Evolutionary conservation across 2,888 invertebrate species (phyloP).

Genomic region (Patella caerulea): DNA sequence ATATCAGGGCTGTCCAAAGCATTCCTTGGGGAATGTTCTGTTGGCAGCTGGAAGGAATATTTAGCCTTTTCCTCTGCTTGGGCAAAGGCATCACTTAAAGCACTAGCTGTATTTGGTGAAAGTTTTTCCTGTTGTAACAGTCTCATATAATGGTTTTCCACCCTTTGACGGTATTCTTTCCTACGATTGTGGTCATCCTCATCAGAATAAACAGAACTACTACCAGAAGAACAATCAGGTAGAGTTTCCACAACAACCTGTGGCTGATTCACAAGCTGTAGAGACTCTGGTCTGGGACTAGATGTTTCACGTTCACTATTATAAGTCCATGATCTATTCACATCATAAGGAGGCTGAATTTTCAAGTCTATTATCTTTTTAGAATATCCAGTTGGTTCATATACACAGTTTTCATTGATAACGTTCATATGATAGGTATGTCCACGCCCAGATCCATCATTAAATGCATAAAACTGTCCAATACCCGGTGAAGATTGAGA

Average conservation of each 20-base stretch:
- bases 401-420: conserved; percentile 6
- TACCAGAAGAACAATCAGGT: conserved; percentile 12
- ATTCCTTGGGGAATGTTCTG: too few species aligned
- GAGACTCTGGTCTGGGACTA: conserved; percentile 10
- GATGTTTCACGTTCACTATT: background rate
- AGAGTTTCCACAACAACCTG: background rate
- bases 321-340: background rate
- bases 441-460: background rate
- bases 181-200: conserved; percentile 56
- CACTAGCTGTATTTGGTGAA: conserved; percentile 45
- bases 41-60: conserved; percentile 18
- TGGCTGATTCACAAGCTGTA: conserved; percentile 6
- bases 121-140: conserved; percentile 45
- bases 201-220: conserved; percentile 31
- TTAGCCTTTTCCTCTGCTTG: conserved; percentile 41
- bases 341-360: background rate
- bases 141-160: conserved; percentile 48
- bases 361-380: conserved; percentile 1
- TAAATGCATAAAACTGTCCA: background rate
- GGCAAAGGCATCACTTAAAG: conserved; percentile 43
- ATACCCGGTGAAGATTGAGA: background rate
- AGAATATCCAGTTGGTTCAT: conserved; percentile 10
- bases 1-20: conserved; percentile 24
- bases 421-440: background rate
- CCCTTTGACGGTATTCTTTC: conserved; percentile 44